Evolutionary conservation across 2,888 invertebrate genomes (phyloP).

Genomic region (Xanthorhoe spadicearia): DNA sequence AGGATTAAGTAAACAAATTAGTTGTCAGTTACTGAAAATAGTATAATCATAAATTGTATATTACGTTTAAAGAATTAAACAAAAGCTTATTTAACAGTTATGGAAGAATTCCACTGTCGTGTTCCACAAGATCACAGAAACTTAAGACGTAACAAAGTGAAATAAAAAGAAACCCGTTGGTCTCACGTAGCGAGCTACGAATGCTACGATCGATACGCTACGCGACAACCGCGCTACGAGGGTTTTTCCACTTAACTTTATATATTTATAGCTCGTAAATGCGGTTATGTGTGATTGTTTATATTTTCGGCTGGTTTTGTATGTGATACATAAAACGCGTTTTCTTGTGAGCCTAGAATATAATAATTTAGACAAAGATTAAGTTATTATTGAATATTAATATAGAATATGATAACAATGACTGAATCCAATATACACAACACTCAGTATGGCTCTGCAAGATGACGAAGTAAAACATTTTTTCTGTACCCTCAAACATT

Average conservation of each 20-base stretch:
- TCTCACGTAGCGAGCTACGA: constrained; percentile 72
- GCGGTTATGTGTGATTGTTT: constrained; percentile 32
- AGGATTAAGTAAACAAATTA: too few relatives aligned
- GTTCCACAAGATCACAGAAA: constrained; percentile 32
- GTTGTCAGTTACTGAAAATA: background rate
- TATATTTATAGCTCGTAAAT: constrained; percentile 44
- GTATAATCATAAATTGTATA: background rate
- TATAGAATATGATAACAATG: background rate
- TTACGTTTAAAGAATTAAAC: background rate
- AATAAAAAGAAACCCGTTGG: constrained; percentile 64
- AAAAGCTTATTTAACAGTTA: constrained; percentile 5
- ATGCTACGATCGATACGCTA: constrained; percentile 78
- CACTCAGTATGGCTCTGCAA: background rate
- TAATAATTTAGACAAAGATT: too few relatives aligned
- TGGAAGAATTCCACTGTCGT: constrained; percentile 9
- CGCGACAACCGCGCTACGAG: constrained; percentile 76
- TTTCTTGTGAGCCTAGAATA: background rate
- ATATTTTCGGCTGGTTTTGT: constrained; percentile 14
- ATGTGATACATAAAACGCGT: constrained; percentile 10
- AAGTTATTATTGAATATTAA: too few relatives aligned
- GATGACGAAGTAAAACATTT: background rate
- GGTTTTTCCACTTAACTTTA: constrained; percentile 61
- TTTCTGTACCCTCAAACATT: constrained; percentile 16
- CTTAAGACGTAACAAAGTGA: constrained; percentile 42
- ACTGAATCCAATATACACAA: background rate